Base-by-base conservation (phyloP, 2,113 vertebrate genomes). In the Indri indri region DNA sequence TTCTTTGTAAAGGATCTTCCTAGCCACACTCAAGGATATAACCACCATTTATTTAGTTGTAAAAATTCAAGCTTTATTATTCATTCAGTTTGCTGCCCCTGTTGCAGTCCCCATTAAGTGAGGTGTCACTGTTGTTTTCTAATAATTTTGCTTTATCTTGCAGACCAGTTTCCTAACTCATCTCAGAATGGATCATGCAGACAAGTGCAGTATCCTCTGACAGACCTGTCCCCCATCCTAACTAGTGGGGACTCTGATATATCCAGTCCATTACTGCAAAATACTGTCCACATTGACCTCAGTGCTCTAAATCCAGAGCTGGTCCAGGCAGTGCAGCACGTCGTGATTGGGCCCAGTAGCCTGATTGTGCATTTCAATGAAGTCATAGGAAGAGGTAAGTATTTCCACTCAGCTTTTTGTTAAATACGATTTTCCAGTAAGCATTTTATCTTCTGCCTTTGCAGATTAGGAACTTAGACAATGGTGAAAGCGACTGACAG, bases 331-430 rank as follows among this genome's bases (percentile, higher is more conserved):
- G 99, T 99, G 85, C 99, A 99, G 98, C 99, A 99, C 0, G 99
- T 99, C 95, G 99, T 99, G 95, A 99, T 99, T 74, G 99, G 99
- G 96, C 98, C 99, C 0, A 99, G 99, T 54, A 99, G 99, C 96
- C 99, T 99, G 96, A 99, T 99, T 52, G 99, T 99, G 63, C 99
- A 99, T 97, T 99, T 99, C 96, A 99, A 98, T 81, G 99, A 99
- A 98, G 99, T 99, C 96, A 99, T 99, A 96, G 99, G 99, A 98
- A 99, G 99, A 99, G 99, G 99, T 99, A 98, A 97, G 99, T 98
- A 83, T 98, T 95, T 86, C 17, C 23, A 50, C 40, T 95, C 57
- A 59, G 45, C 45, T 66, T 50, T 73, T 50, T 77, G 90, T 95
- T 90, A 96, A 92, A 85, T 89, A 85, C 42, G 13, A 3, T 87